Conservation (phyloP, 1,140 invertebrate species). For the Bombyx mandarina region DNA sequence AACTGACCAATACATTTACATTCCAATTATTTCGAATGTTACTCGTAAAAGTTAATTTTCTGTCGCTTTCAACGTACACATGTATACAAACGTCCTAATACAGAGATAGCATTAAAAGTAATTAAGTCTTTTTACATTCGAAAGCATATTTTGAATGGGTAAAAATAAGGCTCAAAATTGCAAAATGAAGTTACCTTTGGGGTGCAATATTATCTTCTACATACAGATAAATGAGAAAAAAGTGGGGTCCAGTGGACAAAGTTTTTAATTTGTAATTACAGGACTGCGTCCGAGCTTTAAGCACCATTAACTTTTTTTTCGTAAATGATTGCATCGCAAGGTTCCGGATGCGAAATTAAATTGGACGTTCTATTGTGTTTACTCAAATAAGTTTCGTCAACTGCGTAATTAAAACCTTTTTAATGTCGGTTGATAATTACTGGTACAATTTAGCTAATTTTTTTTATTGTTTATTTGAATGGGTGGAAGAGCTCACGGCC, state of each 20-base stretch:
- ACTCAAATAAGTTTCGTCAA: constrained; percentile 24
- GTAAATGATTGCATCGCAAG: constrained; percentile 35
- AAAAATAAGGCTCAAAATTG: constrained; percentile 20
- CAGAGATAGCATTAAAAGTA: constrained; percentile 57
- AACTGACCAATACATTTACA: neutral
- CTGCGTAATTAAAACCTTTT: neutral
- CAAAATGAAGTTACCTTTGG: constrained; percentile 31
- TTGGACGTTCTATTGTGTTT: constrained; percentile 18
- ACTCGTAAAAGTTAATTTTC: constrained; percentile 49
- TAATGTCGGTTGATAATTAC: no score
- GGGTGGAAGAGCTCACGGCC: no score
- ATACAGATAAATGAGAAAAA: constrained; percentile 67
- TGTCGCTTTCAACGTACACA: constrained; percentile 24
- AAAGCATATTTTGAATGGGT: constrained; percentile 27
- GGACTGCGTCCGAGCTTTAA: constrained; percentile 61
- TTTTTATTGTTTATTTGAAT: no score
- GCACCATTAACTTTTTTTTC: constrained; percentile 65
- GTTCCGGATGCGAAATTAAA: constrained; percentile 20
- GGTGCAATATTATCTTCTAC: constrained; percentile 61
- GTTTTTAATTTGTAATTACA: constrained; percentile 70
- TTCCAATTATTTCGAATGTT: constrained; percentile 3
- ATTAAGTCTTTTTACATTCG: constrained; percentile 25
- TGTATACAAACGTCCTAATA: constrained; percentile 39
- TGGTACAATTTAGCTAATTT: no score
- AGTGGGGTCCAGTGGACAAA: constrained; percentile 56